Evolutionary conservation across 2,797 vertebrate species (phyloP), one percentile per base, ranked within the genome.

Genomic region (Lithobates pipiens): DNA sequence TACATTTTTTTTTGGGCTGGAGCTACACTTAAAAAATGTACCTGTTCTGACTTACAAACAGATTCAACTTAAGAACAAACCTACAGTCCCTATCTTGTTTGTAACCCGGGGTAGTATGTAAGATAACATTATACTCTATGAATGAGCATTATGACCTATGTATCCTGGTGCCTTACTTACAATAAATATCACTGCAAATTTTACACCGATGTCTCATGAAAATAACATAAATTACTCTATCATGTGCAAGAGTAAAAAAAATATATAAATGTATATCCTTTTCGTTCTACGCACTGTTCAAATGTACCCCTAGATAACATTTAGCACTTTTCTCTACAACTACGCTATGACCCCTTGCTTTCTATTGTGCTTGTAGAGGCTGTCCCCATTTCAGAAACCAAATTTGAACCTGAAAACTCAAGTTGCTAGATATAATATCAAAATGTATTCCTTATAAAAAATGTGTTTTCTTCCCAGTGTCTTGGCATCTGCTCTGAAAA

Each of bases 401-500:
- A 76, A 44, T 57, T 23, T 32, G 44, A 57, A 16, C 76, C 74
- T 73, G 15, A 82, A 32, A 77, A 29, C 57, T 67, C n/a, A 73
- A 54, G n/a, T 73, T 86, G 73, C 69, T 10, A 82, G 85, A 82
- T 80, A 82, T 77, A 76, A 57, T 78, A 67, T 61, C 21, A 77
- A 54, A 85, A 73, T 29, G 36, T 85, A 75, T 77, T 46, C n/a
- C 65, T 13, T 42, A 6, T 42, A 61, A 29, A 83, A 57, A 81
- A 68, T 76, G 27, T 70, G 65, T 85, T 88, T 88, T 88, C 65
- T 69, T 70, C 29, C 85, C 76, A 70, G 7, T 84, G 65, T 92
- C 89, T 89, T 91, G 91, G 89, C 91, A 90, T 79, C 85, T 83
- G 91, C 89, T 88, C 78, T 90, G 89, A 87, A 91, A 90, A 83